Percentiles rank a stretch among this genome's conserved stretches.
Evolutionary conservation across 2,888 invertebrate genomes (phyloP).

Genomic region (Sinotaia quadrata): DNA sequence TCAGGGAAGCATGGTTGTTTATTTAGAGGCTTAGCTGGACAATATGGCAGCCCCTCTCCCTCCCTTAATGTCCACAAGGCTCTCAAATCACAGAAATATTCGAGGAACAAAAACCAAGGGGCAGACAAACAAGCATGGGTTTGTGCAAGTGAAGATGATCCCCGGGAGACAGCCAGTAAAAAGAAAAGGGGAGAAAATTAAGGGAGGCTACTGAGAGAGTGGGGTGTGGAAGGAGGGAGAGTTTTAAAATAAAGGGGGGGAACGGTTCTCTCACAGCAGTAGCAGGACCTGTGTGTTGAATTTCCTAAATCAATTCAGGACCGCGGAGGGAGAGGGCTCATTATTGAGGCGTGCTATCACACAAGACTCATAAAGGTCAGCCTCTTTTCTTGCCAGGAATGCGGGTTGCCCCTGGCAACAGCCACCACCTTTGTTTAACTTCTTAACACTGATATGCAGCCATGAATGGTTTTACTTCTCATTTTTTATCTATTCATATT

Average conservation of each 20-base stretch:
- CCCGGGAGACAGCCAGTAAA: slow-evolving; percentile 19
- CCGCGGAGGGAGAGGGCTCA: slow-evolving; percentile 31
- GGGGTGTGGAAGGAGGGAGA: neutral
- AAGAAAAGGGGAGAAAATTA: neutral
- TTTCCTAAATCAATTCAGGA: slow-evolving; percentile 50
- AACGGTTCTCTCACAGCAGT: slow-evolving; percentile 34
- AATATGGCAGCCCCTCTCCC: slow-evolving; percentile 3
- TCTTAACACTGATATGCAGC: slow-evolving; percentile 37
- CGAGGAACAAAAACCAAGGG: slow-evolving; percentile 6
- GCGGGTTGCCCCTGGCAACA: slow-evolving; percentile 43
- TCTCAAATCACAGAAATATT: slow-evolving; percentile 9
- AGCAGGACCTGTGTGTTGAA: slow-evolving; percentile 36
- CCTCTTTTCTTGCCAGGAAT: slow-evolving; percentile 38
- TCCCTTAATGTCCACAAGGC: slow-evolving; percentile 10
- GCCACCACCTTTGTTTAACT: slow-evolving; percentile 47
- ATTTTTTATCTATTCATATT: slow-evolving; percentile 41
- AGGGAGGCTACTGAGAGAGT: too few relatives aligned
- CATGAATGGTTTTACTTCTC: slow-evolving; percentile 37
- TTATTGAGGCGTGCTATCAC: slow-evolving; percentile 35
- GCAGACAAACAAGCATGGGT: slow-evolving; percentile 12
- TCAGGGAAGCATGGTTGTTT: too few relatives aligned
- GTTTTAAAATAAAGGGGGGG: neutral
- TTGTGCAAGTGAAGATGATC: slow-evolving; percentile 15
- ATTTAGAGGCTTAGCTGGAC: slow-evolving; percentile 16
- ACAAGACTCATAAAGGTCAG: slow-evolving; percentile 31